Base-by-base conservation (phyloP, 2,888 invertebrate genomes). In the Chrysotoxum bicinctum region DNA sequence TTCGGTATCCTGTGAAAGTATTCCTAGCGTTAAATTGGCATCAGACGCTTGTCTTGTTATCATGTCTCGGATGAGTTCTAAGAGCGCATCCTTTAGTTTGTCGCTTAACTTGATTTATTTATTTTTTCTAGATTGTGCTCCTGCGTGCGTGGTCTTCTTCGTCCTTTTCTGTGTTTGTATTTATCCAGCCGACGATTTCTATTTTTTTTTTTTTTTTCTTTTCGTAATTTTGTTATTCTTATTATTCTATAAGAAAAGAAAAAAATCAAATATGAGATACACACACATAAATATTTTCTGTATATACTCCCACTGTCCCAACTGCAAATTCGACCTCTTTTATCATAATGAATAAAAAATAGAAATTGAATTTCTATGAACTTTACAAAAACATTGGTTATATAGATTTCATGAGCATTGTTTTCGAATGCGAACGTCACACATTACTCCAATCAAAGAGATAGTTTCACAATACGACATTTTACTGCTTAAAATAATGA, bases 31-130 rank as follows among this genome's bases (percentile, higher is more conserved):
- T 84, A 80, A 84, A 84, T 76, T 84, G 84, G 84, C 75, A 75
- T 84, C 79, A 84, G 80, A 80, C 75, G 79, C 84, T 84, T 83
- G 74, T 83, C 84, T 79, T 84, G 84, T 84, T 84, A 80, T 84
- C 84, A 54, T 76, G 84, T 84, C 84, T 80, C 70, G 75, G 66
- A 60, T 84, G 75, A 80, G 60, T 80, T 84, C 80, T 60, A 70
- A 66, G 70, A 79, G 74, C 60, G 58, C 64, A 72, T 72, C 84
- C 80, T 75, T 80, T 78, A 68, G 54, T 84, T 40, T 84, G 58
- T 64, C 54, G 54, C 66, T 62, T 66, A 73, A 69, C 73, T 79
- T 75, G 78, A 83, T 83, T 84, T 83, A 69, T 84, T 70, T 50
- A 23, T 84, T 79, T 56, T n/a, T 60, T 60, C 6, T 26, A 35